Conservation (phyloP, 2,113 vertebrate genomes). For the Oreochromis tanganicae region DNA sequence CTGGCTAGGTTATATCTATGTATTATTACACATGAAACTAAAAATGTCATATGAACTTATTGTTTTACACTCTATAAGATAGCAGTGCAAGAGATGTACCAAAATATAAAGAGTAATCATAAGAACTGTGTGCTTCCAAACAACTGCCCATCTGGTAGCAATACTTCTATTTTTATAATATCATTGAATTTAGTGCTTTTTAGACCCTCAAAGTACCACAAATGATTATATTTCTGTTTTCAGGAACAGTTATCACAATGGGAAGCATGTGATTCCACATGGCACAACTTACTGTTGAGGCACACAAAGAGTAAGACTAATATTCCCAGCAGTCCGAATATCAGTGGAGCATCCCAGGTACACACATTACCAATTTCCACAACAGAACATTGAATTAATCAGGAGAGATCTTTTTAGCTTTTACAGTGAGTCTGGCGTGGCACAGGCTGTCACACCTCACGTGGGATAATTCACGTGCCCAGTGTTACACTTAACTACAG, state of each 20-base stretch:
- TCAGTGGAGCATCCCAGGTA: conserved; percentile 3
- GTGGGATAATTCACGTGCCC: not conserved
- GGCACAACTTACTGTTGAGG: not conserved
- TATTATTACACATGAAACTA: not conserved
- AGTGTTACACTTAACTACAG: not conserved
- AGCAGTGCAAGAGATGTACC: not conserved
- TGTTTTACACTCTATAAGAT: not conserved
- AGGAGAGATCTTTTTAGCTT: conserved; percentile 20
- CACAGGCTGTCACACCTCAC: not conserved
- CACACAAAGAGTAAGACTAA: not conserved
- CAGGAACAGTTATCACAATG: not conserved
- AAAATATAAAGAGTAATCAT: not conserved
- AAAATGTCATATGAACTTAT: not conserved
- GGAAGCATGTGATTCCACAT: not conserved
- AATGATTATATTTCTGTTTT: not conserved
- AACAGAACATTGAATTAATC: conserved; percentile 42
- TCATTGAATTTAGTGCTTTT: not conserved
- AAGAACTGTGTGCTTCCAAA: not conserved
- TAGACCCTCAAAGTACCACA: not conserved
- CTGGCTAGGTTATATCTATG: not conserved
- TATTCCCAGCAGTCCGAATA: not conserved
- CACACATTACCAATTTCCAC: not conserved
- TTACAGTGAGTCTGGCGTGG: not conserved
- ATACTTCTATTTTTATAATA: not conserved
- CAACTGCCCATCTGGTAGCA: fast-evolving